Conservation (phyloP, 2,888 invertebrate species). For the Nematopogon swammerdamellus region DNA sequence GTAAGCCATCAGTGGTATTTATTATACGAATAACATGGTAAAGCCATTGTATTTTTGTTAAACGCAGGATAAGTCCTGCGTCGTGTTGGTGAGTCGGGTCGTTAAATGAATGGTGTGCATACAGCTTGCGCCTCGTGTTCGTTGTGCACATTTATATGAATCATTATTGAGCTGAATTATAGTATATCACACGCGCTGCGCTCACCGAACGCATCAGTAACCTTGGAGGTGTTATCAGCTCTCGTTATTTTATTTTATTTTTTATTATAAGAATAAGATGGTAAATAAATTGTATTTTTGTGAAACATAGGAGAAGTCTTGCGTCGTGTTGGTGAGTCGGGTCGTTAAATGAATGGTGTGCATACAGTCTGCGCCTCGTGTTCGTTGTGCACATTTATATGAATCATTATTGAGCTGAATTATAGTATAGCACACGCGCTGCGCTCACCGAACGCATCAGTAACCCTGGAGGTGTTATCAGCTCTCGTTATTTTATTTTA, state of each 20-base stretch:
- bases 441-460: constrained; percentile 16
- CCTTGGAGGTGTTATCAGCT: constrained; percentile 26
- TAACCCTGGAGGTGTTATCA: constrained; percentile 26
- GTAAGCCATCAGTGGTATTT: too few species aligned
- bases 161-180: constrained; percentile 41
- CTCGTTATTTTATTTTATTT: too few species aligned
- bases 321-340: too few species aligned
- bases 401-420: constrained; percentile 41
- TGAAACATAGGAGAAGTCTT: too few species aligned
- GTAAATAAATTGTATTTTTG: too few species aligned
- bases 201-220: constrained; percentile 19
- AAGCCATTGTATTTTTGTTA: too few species aligned
- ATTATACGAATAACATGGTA: too few species aligned
- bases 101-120: too few species aligned
- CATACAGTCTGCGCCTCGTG: constrained; percentile 39
- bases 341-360: too few species aligned
- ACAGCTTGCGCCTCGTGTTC: constrained; percentile 40
- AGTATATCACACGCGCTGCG: constrained; percentile 14
- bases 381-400: constrained; percentile 42
- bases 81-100: too few species aligned
- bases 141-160: constrained; percentile 43
- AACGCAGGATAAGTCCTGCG: too few species aligned
- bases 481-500: constrained; percentile 22
- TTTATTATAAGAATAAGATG: too few species aligned
- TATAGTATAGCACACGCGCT: constrained; percentile 19